Evolutionary conservation across 2,797 vertebrate genomes (phyloP).

Genomic region (Emydoidea blandingii): DNA sequence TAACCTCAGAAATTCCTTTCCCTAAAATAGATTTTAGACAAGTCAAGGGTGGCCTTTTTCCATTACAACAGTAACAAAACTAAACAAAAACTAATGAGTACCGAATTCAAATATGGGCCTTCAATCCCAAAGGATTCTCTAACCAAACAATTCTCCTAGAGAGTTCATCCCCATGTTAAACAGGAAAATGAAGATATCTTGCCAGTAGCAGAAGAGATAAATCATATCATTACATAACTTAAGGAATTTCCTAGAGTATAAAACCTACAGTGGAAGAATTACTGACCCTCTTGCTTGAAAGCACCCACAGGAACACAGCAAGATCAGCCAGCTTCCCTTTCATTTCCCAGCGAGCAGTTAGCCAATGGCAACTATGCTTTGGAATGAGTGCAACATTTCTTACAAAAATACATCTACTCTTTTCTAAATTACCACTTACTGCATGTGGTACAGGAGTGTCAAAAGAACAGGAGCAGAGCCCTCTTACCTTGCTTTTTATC

Average conservation of each 20-base stretch:
- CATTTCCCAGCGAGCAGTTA: background rate
- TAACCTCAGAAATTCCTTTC: background rate
- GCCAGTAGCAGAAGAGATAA: constrained; percentile 1
- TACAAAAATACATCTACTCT: background rate
- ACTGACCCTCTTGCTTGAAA: background rate
- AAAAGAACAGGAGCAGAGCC: background rate
- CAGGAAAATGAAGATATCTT: background rate
- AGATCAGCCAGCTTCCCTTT: background rate
- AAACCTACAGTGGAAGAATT: constrained; percentile 3
- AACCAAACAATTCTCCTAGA: background rate
- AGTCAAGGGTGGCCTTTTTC: background rate
- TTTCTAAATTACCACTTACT: background rate
- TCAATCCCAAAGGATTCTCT: background rate
- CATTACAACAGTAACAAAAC: background rate
- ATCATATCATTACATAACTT: background rate
- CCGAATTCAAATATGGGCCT: background rate
- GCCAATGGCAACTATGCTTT: background rate
- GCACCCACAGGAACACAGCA: background rate
- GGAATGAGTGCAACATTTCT: background rate
- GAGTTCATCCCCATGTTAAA: constrained; percentile 19
- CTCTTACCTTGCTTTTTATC: background rate
- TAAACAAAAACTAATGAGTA: background rate
- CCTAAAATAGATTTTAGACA: background rate
- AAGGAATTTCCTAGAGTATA: background rate
- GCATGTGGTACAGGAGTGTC: background rate